These are phyloP conservation scores for Chrysopa pallens DNA, from an alignment of 1,140 invertebrate genomes.

Conservation along the genomic window DNA sequence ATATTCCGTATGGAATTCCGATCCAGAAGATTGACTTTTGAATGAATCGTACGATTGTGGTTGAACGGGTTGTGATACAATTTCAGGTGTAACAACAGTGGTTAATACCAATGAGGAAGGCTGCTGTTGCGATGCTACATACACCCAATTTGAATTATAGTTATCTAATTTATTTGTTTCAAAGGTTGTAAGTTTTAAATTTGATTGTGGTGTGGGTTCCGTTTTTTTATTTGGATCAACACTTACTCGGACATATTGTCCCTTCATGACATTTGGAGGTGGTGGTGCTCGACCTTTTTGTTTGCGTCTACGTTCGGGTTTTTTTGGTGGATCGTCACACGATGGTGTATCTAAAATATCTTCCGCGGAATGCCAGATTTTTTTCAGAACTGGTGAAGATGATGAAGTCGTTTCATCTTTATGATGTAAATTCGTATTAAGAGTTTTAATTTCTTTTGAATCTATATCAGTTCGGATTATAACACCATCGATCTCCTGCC, in stretches of 20 bases:
- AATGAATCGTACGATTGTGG: background rate
- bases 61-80: background rate
- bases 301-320: constrained; percentile 16
- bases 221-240: constrained; percentile 1
- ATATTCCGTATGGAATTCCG: background rate
- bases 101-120: background rate
- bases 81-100: background rate
- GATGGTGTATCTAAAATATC: constrained; percentile 10
- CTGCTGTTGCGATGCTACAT: background rate
- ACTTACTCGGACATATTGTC: constrained; percentile 17
- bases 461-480: background rate
- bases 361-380: constrained; percentile 18
- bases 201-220: background rate
- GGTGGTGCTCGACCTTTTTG: constrained; percentile 13
- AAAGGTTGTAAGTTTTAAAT: background rate
- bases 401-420: constrained; percentile 1
- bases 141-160: background rate
- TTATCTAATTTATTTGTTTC: background rate
- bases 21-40: background rate
- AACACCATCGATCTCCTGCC: background rate
- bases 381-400: constrained; percentile 6
- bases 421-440: background rate
- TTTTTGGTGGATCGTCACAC: constrained; percentile 9
- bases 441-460: background rate
- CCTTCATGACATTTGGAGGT: constrained; percentile 14